Evolutionary conservation across 2,797 vertebrate species (phyloP).

Genomic region (Tamandua tetradactyla): DNA sequence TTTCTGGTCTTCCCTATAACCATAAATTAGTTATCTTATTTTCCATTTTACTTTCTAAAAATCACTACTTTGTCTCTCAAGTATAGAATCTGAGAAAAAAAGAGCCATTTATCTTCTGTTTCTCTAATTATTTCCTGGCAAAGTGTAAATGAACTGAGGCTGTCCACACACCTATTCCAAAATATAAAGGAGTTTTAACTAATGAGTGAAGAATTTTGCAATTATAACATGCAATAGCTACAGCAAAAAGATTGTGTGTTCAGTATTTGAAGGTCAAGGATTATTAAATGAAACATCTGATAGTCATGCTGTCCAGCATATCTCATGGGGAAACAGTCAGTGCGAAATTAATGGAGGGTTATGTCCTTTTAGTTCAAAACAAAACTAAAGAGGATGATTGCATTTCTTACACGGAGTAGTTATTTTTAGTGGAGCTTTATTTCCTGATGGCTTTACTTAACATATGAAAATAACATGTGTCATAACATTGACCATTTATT

Average conservation of each 20-base stretch:
- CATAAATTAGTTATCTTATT: constrained; percentile 52
- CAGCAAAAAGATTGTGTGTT: constrained; percentile 15
- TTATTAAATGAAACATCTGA: constrained; percentile 48
- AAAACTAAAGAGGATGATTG: neutral
- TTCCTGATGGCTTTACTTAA: constrained; percentile 8
- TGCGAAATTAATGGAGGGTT: constrained; percentile 13
- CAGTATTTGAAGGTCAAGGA: constrained; percentile 11
- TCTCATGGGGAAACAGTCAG: constrained; percentile 13
- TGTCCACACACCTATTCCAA: neutral
- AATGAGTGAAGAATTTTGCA: neutral
- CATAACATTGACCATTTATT: neutral
- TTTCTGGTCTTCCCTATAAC: neutral
- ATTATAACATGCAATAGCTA: neutral
- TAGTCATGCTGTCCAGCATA: neutral
- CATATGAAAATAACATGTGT: neutral
- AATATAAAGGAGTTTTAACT: neutral
- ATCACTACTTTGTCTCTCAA: neutral
- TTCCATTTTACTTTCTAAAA: constrained; percentile 14
- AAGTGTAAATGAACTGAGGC: neutral
- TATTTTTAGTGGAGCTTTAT: neutral
- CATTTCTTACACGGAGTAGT: neutral
- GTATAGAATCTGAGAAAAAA: neutral
- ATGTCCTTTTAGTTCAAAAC: constrained; percentile 8
- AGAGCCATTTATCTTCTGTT: neutral
- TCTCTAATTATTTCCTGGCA: neutral